Evolutionary conservation across 2,113 vertebrate species (phyloP).

Genomic region (Eretmochelys imbricata): DNA sequence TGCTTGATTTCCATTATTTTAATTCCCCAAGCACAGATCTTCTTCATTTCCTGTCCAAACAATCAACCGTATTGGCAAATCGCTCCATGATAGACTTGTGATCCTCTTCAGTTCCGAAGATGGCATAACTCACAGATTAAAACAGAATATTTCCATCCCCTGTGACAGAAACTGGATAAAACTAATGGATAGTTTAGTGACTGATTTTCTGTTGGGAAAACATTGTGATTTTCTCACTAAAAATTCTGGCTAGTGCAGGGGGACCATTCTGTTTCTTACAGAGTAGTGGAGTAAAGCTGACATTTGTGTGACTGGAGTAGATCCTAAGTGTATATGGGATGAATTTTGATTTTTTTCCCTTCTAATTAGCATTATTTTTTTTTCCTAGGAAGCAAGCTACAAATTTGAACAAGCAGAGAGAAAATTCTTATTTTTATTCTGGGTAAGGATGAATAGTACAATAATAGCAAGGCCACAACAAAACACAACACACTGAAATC

Average conservation of each 20-base stretch:
- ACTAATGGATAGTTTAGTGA: not conserved
- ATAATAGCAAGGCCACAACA: not conserved
- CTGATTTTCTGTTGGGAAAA: not conserved
- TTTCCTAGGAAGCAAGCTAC: not conserved
- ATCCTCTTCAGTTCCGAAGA: not conserved
- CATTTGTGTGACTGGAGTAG: not conserved
- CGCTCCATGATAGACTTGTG: not conserved
- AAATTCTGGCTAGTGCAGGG: not conserved
- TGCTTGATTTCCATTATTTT: not conserved
- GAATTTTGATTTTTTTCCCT: not conserved
- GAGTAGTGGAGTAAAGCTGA: not conserved
- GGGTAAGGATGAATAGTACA: not conserved
- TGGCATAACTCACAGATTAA: not conserved
- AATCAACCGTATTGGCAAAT: not conserved
- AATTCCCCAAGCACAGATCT: not conserved
- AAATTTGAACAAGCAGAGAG: not conserved
- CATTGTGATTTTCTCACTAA: not conserved
- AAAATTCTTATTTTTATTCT: not conserved
- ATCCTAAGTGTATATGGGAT: not conserved
- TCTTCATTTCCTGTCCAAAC: not conserved
- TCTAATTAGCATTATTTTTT: not conserved
- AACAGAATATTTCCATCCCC: accelerated
- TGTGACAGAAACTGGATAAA: not conserved
- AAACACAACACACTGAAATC: not conserved
- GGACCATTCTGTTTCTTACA: not conserved